phyloP scores from a whole-genome alignment of 2,888 invertebrate genomes.

The Ametastegia equiseti region DNA sequence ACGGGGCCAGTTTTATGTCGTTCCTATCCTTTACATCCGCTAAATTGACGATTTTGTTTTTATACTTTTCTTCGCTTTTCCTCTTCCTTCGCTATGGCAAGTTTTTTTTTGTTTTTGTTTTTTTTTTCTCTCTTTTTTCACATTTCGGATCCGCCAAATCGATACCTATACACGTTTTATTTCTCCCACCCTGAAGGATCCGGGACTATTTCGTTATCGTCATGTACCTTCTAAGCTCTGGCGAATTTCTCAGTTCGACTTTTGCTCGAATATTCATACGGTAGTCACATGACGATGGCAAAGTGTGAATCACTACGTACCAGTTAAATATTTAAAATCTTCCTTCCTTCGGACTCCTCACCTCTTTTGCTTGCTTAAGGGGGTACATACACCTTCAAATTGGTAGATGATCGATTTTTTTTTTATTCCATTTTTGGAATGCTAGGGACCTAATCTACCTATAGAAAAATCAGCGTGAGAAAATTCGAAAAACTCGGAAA shows the following conservation, averaged over 20 bases:
- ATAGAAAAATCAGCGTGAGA: too few relatives aligned
- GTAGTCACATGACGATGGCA: neutral
- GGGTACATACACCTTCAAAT: too few relatives aligned
- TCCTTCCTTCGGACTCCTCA: neutral
- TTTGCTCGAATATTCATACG: neutral
- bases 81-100: neutral
- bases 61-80: neutral
- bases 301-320: conserved; percentile 3
- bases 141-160: neutral
- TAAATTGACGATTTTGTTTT: conserved; percentile 36
- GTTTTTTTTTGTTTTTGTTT: neutral
- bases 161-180: neutral
- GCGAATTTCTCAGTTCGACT: neutral
- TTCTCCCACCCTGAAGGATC: neutral
- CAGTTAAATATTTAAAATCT: neutral
- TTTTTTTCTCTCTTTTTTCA: neutral
- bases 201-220: neutral
- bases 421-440: too few relatives aligned
- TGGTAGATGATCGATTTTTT: too few relatives aligned
- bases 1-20: conserved; percentile 32
- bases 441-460: too few relatives aligned
- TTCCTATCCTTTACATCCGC: conserved; percentile 27
- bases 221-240: neutral
- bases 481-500: too few relatives aligned
- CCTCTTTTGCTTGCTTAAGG: neutral